Percentiles rank a stretch among this genome's conserved stretches.
These are phyloP conservation scores for Drosophila anceps DNA, from an alignment of 2,888 invertebrate species.

Conservation along the genomic window DNA sequence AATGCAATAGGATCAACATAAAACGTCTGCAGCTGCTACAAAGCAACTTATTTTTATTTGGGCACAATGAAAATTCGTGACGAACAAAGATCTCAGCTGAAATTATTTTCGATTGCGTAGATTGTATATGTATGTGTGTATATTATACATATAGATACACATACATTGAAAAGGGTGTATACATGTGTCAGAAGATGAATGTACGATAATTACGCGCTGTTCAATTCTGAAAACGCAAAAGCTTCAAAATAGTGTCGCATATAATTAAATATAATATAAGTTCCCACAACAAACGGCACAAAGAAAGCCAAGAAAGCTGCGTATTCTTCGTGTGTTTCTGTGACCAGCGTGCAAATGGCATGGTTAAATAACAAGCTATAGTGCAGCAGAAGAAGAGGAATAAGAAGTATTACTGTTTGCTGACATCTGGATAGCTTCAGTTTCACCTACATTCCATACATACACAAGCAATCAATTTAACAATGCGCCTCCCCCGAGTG, in stretches of 20 bases:
- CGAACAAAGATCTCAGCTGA: slow-evolving; percentile 60
- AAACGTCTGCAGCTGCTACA: slow-evolving; percentile 38
- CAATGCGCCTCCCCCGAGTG: slow-evolving; percentile 4
- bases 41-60: slow-evolving; percentile 49
- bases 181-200: slow-evolving; percentile 49
- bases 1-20: slow-evolving; percentile 49
- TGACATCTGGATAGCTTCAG: slow-evolving; percentile 20
- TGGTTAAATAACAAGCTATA: slow-evolving; percentile 37
- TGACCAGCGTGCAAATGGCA: slow-evolving; percentile 24
- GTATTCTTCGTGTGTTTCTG: not conserved
- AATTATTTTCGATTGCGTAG: slow-evolving; percentile 69
- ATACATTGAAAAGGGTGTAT: slow-evolving; percentile 16
- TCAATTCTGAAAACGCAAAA: slow-evolving; percentile 49
- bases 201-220: slow-evolving; percentile 60
- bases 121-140: slow-evolving; percentile 20
- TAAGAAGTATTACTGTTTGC: slow-evolving; percentile 16
- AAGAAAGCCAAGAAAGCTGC: not conserved
- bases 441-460: slow-evolving; percentile 17
- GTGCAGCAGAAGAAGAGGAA: not conserved
- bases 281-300: slow-evolving; percentile 19
- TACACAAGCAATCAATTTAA: slow-evolving; percentile 16
- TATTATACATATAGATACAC: slow-evolving; percentile 36
- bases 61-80: slow-evolving; percentile 45
- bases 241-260: slow-evolving; percentile 58
- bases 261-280: slow-evolving; percentile 28